phyloP scores from a whole-genome alignment of 2,888 invertebrate genomes.

The Watsonalla binaria region DNA sequence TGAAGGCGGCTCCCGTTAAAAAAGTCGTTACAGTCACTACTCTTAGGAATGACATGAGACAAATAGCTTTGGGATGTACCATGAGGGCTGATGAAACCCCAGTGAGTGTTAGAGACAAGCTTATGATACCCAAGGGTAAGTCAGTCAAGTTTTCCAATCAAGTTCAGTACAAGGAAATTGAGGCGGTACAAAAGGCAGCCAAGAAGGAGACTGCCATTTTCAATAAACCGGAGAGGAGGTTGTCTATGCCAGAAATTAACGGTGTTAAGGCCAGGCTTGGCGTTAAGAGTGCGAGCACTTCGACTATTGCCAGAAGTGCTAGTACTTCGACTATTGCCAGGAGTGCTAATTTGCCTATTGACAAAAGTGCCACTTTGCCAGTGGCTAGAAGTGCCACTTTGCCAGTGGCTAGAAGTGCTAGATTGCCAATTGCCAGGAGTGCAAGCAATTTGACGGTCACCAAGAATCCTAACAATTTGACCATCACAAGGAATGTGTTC shows the following conservation, averaged over 20 bases:
- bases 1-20: constrained; percentile 46
- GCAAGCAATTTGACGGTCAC: not conserved
- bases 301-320: constrained; percentile 57
- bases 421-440: not conserved
- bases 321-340: not conserved
- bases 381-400: constrained; percentile 49
- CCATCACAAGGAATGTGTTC: constrained; percentile 60
- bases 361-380: constrained; percentile 47
- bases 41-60: constrained; percentile 46
- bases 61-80: constrained; percentile 53
- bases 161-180: constrained; percentile 70
- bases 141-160: constrained; percentile 69
- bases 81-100: constrained; percentile 72
- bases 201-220: constrained; percentile 46
- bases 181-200: constrained; percentile 26
- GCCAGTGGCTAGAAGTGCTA: not conserved
- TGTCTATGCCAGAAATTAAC: constrained; percentile 56
- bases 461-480: constrained; percentile 50
- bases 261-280: constrained; percentile 59
- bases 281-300: constrained; percentile 43
- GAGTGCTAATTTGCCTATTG: constrained; percentile 28
- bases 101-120: constrained; percentile 59
- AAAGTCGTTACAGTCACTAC: constrained; percentile 58
- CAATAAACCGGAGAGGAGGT: constrained; percentile 65
- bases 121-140: constrained; percentile 54